These are phyloP conservation scores for Drosophila multiciliata DNA, from an alignment of 2,888 invertebrate genomes.

Conservation along the genomic window DNA sequence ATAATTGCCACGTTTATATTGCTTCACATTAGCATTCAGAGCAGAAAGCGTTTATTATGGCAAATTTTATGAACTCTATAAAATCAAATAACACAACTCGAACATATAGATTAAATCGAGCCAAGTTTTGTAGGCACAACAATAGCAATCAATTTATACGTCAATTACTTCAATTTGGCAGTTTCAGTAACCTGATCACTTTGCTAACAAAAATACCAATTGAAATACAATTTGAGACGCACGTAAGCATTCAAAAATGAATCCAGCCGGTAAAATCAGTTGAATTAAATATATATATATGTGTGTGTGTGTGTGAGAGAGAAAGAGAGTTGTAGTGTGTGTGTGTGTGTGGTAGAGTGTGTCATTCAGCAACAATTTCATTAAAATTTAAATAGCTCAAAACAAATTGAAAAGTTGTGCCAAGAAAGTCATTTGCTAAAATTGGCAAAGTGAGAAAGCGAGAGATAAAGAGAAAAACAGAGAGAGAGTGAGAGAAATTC, in stretches of 20 bases:
- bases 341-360: conserved; percentile 14
- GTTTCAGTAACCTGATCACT: conserved; percentile 18
- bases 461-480: conserved; percentile 2
- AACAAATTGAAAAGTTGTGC: conserved; percentile 62
- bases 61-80: background rate
- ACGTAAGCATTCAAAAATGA: conserved; percentile 31
- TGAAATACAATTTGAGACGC: conserved; percentile 48
- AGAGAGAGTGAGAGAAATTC: background rate
- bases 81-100: conserved; percentile 10
- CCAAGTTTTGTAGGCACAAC: conserved; percentile 6
- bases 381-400: conserved; percentile 71
- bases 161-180: conserved; percentile 39
- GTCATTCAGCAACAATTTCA: conserved; percentile 64
- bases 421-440: conserved; percentile 76
- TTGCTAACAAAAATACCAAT: conserved; percentile 39
- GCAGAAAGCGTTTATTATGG: background rate
- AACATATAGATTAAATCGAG: background rate
- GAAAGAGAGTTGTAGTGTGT: conserved; percentile 7
- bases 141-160: conserved; percentile 30
- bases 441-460: conserved; percentile 49
- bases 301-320: conserved; percentile 12
- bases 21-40: background rate
- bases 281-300: conserved; percentile 6
- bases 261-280: conserved; percentile 19
- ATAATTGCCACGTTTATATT: background rate